Conservation (phyloP, 1,140 invertebrate species). For the Anastatus disparis region DNA sequence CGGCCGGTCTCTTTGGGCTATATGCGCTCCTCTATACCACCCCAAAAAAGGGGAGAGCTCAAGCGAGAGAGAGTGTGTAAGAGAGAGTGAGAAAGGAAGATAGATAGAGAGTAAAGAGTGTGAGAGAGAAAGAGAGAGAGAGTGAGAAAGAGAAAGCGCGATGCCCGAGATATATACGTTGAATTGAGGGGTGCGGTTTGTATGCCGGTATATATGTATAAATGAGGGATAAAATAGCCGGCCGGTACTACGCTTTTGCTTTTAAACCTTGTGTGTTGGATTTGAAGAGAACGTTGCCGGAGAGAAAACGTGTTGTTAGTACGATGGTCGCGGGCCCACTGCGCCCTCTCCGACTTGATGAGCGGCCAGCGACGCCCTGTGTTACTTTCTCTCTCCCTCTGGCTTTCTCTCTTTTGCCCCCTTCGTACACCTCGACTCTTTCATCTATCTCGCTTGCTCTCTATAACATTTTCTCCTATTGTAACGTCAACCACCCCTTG, state of each 20-base stretch:
- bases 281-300: too few species aligned
- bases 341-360: constrained; percentile 64
- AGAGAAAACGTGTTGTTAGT: constrained; percentile 64
- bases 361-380: constrained; percentile 59
- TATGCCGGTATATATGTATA: too few species aligned
- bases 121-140: too few species aligned
- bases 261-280: neutral
- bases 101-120: too few species aligned
- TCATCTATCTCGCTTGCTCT: neutral
- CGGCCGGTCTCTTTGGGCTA: too few species aligned
- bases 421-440: neutral
- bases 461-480: too few species aligned
- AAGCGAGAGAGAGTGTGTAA: too few species aligned
- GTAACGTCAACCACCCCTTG: neutral
- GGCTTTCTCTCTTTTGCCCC: neutral
- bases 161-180: too few species aligned
- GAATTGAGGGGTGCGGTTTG: neutral
- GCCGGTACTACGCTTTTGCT: neutral
- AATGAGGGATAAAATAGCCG: constrained; percentile 27
- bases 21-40: too few species aligned
- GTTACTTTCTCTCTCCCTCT: constrained; percentile 31
- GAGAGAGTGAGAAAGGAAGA: too few species aligned
- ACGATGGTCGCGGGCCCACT: constrained; percentile 67
- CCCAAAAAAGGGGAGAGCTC: neutral
- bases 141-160: too few species aligned